Evolutionary conservation across 2,888 invertebrate genomes (phyloP).

Genomic region (Andrena flavipes): DNA sequence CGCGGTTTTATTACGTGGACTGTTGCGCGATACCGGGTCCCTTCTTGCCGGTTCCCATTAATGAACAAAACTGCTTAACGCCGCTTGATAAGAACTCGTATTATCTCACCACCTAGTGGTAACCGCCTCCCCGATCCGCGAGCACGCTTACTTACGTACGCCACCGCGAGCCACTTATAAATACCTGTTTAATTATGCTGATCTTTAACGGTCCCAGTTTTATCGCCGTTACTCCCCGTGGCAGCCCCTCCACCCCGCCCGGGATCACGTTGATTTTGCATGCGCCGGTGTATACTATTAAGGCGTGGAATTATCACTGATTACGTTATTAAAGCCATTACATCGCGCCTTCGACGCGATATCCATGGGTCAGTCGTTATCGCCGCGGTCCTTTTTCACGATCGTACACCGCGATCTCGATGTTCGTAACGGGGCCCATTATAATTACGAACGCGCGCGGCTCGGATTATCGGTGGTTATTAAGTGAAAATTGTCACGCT

Average conservation of each 20-base stretch:
- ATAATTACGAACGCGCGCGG: constrained; percentile 12
- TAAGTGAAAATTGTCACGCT: constrained; percentile 42
- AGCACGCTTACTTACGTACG: constrained; percentile 17
- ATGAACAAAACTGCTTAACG: constrained; percentile 70
- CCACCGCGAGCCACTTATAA: constrained; percentile 45
- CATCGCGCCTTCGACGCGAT: constrained; percentile 28
- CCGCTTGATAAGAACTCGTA: constrained; percentile 70
- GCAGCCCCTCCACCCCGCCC: constrained; percentile 4
- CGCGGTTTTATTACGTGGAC: constrained; percentile 69
- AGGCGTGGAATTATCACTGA: constrained; percentile 50
- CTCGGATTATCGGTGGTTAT: background rate
- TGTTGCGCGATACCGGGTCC: constrained; percentile 31
- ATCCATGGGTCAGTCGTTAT: constrained; percentile 28
- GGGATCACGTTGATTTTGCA: constrained; percentile 43
- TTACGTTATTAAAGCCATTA: constrained; percentile 54
- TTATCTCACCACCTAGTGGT: constrained; percentile 61
- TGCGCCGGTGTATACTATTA: constrained; percentile 33
- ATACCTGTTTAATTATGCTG: constrained; percentile 62
- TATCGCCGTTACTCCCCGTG: constrained; percentile 43
- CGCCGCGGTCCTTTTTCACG: constrained; percentile 6
- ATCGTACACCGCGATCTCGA: background rate
- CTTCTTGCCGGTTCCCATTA: constrained; percentile 63
- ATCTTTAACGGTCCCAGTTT: constrained; percentile 56
- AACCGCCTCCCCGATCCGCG: constrained; percentile 26
- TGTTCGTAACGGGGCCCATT: constrained; percentile 28